Conservation (phyloP, 2,888 invertebrate species). For the Malthinus seriepunctatus region DNA sequence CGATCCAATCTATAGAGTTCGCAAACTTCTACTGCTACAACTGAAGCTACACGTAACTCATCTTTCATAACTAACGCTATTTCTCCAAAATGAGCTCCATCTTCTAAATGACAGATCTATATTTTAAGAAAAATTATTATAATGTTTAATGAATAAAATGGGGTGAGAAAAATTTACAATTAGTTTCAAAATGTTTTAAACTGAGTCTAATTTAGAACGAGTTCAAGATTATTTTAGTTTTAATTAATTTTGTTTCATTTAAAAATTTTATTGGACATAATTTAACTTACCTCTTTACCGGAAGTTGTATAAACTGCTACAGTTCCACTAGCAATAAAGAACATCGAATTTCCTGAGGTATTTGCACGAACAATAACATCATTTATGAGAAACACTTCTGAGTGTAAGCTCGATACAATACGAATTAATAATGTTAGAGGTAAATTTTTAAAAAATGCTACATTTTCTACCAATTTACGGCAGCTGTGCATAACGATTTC, state of each 20-base stretch:
- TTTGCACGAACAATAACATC: constrained; percentile 59
- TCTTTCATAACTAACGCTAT: constrained; percentile 52
- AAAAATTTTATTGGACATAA: neutral
- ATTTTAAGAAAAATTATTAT: constrained; percentile 15
- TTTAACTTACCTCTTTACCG: constrained; percentile 50
- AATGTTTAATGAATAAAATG: neutral
- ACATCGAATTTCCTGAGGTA: constrained; percentile 60
- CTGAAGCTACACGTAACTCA: constrained; percentile 48
- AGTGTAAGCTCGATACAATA: constrained; percentile 56
- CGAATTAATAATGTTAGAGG: constrained; percentile 55
- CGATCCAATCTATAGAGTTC: constrained; percentile 53
- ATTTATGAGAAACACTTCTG: constrained; percentile 59
- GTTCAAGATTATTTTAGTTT: neutral
- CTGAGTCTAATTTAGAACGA: too few species aligned
- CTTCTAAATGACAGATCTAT: constrained; percentile 59
- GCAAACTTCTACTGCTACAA: constrained; percentile 52
- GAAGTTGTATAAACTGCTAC: constrained; percentile 59
- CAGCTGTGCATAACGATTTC: constrained; percentile 61
- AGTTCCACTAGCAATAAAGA: constrained; percentile 61
- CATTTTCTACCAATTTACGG: constrained; percentile 59
- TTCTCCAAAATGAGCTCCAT: constrained; percentile 62
- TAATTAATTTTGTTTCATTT: neutral
- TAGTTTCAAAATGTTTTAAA: too few species aligned
- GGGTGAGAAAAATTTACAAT: too few species aligned
- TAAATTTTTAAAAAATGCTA: constrained; percentile 59